These are phyloP conservation scores for Coregonus ussuriensis DNA, from an alignment of 2,797 vertebrate genomes.

Conservation along the genomic window DNA sequence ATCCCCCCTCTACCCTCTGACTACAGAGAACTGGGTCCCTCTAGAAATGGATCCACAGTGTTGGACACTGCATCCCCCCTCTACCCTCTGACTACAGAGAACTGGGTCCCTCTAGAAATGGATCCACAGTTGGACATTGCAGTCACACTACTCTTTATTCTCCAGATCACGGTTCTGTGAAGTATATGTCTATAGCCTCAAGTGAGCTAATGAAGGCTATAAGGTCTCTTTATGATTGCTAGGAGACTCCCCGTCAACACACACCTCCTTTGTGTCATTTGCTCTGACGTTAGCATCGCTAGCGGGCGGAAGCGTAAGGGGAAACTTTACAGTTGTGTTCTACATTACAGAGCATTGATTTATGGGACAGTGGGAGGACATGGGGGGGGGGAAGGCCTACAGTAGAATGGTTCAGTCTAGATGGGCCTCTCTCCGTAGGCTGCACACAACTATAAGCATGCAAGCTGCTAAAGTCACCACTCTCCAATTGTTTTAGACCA, in stretches of 20 bases:
- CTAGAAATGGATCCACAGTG: neutral
- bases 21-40: neutral
- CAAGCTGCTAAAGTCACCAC: conserved; percentile 20
- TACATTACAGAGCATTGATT: neutral
- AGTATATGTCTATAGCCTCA: neutral
- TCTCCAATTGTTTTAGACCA: neutral
- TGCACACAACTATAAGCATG: neutral
- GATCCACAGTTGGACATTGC: neutral
- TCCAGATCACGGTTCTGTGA: neutral
- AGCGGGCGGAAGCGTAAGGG: neutral
- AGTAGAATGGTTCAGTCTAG: neutral
- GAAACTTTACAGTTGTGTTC: conserved; percentile 2
- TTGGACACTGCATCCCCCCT: neutral
- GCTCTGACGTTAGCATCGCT: neutral
- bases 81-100: neutral
- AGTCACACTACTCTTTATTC: neutral
- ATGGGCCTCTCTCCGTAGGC: neutral
- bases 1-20: neutral
- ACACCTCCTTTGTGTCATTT: neutral
- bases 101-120: neutral
- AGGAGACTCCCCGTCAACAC: neutral
- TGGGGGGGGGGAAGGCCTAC: neutral
- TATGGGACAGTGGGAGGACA: neutral
- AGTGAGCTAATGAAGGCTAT: neutral
- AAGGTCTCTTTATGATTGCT: neutral